Base-by-base conservation (phyloP, 2,113 vertebrate genomes). In the Phasianus colchicus region DNA sequence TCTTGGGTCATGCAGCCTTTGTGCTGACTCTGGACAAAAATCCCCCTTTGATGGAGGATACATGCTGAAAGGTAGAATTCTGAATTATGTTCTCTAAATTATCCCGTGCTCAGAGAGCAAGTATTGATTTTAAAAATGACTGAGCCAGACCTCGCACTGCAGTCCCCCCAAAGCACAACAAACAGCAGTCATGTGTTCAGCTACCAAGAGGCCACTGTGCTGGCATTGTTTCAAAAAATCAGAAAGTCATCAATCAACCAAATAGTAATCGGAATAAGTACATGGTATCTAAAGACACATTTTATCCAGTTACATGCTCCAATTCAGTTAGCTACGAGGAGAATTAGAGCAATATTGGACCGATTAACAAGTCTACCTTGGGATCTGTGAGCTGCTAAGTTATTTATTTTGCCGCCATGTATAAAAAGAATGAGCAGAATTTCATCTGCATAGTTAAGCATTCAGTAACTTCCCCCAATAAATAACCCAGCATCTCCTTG, bases 71-170 rank as follows among this genome's bases (percentile, higher is more conserved):
- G 98, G 98, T 98, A 98, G 98, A 99, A 98, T 99, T 99, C 98
- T 99, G 98, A 99, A 98, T 99, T 99, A 99, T 98, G 98, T 98
- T 99, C 99, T 99, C 98, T 99, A 99, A 99, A 99, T 99, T 99
- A 98, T 98, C 98, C 97, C 95, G 90, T 97, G 98, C 98, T 98
- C 97, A 96, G 97, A 98, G 98, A 99, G 98, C 98, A 98, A 98
- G 98, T 99, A 99, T 99, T 99, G 99, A 99, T 99, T 99, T 98
- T 97, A 97, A 98, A 97, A 98, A 98, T 98, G 99, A 98, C 99
- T 99, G 98, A 99, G 98, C 98, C 98, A 98, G 98, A 98, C 98
- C 98, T 98, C 91, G 89, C 89, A 90, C 91, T 98, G 98, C 98
- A 97, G 94, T 96, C 96, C 96, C 96, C 96, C 97, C 97, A 97